Percentiles rank a stretch among this genome's conserved stretches.
Conservation (phyloP, 2,888 invertebrate genomes). For the Hydroisotoma schaefferi region DNA sequence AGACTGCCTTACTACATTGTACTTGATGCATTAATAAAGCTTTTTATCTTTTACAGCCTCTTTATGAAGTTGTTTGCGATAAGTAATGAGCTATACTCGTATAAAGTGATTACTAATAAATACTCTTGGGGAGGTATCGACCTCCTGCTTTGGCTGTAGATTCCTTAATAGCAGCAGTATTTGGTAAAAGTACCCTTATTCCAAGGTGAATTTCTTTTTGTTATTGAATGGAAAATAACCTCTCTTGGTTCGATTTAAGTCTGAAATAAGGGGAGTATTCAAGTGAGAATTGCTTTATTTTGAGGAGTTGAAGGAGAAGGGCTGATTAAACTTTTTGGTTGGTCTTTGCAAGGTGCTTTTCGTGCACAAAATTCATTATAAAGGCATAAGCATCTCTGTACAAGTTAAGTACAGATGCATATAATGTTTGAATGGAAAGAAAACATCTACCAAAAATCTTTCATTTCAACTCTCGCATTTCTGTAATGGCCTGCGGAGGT, state of each 20-base stretch:
- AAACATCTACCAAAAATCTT: too few relatives aligned
- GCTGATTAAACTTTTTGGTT: not conserved
- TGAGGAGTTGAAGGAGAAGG: not conserved
- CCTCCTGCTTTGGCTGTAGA: not conserved
- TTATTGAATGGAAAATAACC: not conserved
- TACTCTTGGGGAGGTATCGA: not conserved
- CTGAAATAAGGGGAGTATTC: slow-evolving; percentile 1
- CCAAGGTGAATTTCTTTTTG: not conserved
- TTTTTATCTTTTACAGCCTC: slow-evolving; percentile 12
- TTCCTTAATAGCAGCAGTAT: not conserved
- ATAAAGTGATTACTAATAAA: not conserved
- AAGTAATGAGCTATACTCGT: slow-evolving; percentile 4
- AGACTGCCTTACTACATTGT: too few relatives aligned
- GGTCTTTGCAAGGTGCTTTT: too few relatives aligned
- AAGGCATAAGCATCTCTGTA: too few relatives aligned
- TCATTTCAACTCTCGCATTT: too few relatives aligned
- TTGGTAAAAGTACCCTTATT: not conserved
- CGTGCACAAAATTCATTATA: too few relatives aligned
- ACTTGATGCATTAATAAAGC: slow-evolving; percentile 14
- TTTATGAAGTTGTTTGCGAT: slow-evolving; percentile 10
- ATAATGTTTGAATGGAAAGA: too few relatives aligned
- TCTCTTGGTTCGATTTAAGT: too few relatives aligned
- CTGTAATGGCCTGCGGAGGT: too few relatives aligned
- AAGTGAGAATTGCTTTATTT: slow-evolving; percentile 4
- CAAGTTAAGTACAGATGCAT: too few relatives aligned